Evolutionary conservation across 2,113 vertebrate species (phyloP), one percentile per base, ranked within the genome.

Genomic region (Phalacrocorax carbo): DNA sequence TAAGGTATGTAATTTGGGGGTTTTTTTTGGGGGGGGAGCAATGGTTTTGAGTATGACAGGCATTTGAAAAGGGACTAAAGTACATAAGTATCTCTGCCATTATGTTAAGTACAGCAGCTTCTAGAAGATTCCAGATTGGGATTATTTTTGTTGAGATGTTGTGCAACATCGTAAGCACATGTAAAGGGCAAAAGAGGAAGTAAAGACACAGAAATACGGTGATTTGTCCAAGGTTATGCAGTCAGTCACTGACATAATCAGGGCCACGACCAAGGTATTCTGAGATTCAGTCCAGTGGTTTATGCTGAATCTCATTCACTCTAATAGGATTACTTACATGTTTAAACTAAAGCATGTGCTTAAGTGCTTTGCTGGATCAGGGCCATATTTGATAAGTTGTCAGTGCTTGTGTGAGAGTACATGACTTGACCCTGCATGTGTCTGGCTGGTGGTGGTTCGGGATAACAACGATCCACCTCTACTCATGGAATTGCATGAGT

Each of bases 341-440:
- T 96, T 96, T 97, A 96, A 96, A 96, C 95, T 94, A 95, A 97
- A 97, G 94, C 86, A 83, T 96, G 94, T 96, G 84, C 94, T 96
- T 96, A 97, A 97, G 96, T 97, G 95, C 93, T 96, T 95, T 96
- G 75, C 93, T 97, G 96, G 96, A 96, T 71, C 85, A 77, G 93
- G 91, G 87, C 96, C 95, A 95, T 81, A 91, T 93, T 97, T 97
- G 95, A 96, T 97, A 96, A 96, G 87, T 97, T 96, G 91, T 86
- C 93, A 51, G 48, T 66, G 64, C 75, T 93, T 87, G 75, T 97
- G 89, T 81, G 93, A 91, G 93, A 82, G 84, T 78, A 60, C 85
- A 95, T 58, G 78, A 64, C 84, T 88, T 64, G 89, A 82, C 82
- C 90, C 77, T 80, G 49, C 46, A 4, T 90, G 68, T 84, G 80